These are phyloP conservation scores for Xyrichtys novacula DNA, from an alignment of 2,797 vertebrate species.

Conservation along the genomic window DNA sequence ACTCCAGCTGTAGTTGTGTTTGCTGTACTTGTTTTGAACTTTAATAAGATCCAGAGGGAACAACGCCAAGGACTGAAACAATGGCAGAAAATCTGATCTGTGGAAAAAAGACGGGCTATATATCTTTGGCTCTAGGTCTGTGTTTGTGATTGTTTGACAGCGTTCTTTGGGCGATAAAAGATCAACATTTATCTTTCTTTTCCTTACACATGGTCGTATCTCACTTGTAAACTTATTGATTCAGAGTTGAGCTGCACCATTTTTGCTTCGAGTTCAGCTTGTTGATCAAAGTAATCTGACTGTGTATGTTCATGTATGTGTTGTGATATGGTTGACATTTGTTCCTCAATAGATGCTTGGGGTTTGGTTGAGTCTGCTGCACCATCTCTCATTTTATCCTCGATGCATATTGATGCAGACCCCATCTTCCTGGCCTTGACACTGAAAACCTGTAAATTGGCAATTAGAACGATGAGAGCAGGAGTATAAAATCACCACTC, in stretches of 20 bases:
- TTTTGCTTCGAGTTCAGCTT: background rate
- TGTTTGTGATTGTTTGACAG: background rate
- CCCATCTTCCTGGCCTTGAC: constrained; percentile 17
- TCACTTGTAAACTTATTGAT: constrained; percentile 1
- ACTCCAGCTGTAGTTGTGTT: constrained; percentile 46
- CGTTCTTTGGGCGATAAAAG: background rate
- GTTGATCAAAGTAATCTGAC: background rate
- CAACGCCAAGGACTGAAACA: background rate
- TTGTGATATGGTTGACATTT: background rate
- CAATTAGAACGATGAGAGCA: constrained; percentile 24
- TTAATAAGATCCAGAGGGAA: constrained; percentile 59
- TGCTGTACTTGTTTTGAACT: constrained; percentile 12
- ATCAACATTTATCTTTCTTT: background rate
- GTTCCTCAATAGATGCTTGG: background rate
- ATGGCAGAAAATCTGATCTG: constrained; percentile 4
- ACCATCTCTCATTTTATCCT: constrained; percentile 23
- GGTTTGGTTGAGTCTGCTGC: constrained; percentile 19
- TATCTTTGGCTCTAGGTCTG: background rate
- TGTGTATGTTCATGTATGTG: background rate
- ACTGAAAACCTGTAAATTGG: constrained; percentile 34
- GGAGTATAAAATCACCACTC: constrained; percentile 5
- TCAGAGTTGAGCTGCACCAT: background rate
- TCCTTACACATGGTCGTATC: background rate
- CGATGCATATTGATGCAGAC: constrained; percentile 16
- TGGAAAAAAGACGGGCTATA: background rate